Conservation (phyloP, 1,140 invertebrate genomes). For the Drosophila melanica region DNA sequence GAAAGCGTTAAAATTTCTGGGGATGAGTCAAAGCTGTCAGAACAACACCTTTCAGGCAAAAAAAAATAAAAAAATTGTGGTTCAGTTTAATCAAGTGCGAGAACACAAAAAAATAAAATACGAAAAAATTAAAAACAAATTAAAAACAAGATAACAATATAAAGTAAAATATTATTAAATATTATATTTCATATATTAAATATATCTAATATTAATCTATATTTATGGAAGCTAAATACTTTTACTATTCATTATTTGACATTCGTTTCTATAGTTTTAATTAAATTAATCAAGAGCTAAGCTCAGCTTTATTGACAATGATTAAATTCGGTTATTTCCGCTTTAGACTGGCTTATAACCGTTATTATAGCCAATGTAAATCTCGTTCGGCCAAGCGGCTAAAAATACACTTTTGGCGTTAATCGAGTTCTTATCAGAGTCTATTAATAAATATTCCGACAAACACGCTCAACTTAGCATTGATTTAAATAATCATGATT, state of each 20-base stretch:
- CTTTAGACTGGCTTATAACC: not conserved
- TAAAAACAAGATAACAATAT: no score
- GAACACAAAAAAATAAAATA: no score
- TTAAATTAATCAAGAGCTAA: not conserved
- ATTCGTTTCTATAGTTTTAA: not conserved
- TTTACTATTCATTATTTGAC: no score
- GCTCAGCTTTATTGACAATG: not conserved
- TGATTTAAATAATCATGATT: conserved; percentile 47
- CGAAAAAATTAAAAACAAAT: no score
- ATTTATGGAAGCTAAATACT: not conserved
- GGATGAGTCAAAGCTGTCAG: conserved; percentile 41
- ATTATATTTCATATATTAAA: no score
- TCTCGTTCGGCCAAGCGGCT: not conserved
- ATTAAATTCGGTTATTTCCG: conserved; percentile 32
- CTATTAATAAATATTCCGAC: conserved; percentile 7
- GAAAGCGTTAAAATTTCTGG: conserved; percentile 48
- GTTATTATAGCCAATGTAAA: conserved; percentile 23
- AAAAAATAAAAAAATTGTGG: not conserved
- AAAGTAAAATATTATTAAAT: no score
- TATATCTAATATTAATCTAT: no score
- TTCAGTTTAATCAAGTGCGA: conserved; percentile 13
- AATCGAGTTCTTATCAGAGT: conserved; percentile 12
- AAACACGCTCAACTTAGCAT: conserved; percentile 59
- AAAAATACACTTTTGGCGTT: conserved; percentile 6
- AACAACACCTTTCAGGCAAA: conserved; percentile 22